Evolutionary conservation across 1,140 invertebrate species (phyloP).

Genomic region (Drosophila rufa): DNA sequence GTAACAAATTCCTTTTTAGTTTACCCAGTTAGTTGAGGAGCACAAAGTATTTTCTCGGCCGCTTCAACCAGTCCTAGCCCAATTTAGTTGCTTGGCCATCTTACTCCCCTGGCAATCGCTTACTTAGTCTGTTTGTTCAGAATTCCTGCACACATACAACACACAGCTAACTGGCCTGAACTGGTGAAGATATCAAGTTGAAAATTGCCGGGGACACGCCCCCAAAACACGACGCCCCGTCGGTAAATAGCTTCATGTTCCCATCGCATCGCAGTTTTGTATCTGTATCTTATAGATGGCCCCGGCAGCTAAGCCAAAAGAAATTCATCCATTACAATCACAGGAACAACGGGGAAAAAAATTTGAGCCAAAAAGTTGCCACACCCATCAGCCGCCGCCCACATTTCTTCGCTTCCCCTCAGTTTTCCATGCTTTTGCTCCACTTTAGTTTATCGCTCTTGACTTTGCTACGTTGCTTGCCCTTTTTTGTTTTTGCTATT

Average conservation of each 20-base stretch:
- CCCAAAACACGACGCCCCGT: conserved; percentile 46
- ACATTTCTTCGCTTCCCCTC: background rate
- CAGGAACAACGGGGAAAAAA: conserved; percentile 51
- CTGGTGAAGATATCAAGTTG: conserved; percentile 62
- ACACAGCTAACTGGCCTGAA: background rate
- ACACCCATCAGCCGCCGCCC: conserved; percentile 31
- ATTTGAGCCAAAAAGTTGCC: conserved; percentile 48
- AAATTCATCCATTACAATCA: conserved; percentile 54
- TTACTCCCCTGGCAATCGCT: conserved; percentile 35
- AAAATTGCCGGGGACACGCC: conserved; percentile 54
- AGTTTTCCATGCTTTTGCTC: conserved; percentile 15
- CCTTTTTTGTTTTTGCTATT: conserved; percentile 2
- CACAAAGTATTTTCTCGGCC: conserved; percentile 8
- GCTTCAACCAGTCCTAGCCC: background rate
- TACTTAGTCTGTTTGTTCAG: conserved; percentile 45
- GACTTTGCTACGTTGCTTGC: conserved; percentile 51
- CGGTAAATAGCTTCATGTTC: conserved; percentile 33
- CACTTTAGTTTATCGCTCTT: conserved; percentile 62
- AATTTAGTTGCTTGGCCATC: conserved; percentile 28
- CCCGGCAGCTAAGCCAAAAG: conserved; percentile 45
- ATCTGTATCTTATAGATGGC: conserved; percentile 38
- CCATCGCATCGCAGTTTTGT: conserved; percentile 14
- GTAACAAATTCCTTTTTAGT: conserved; percentile 33
- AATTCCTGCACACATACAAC: conserved; percentile 39
- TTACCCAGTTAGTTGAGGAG: conserved; percentile 13